Base-by-base conservation (phyloP, 2,888 invertebrate species). In the Acrobeloides nanus region DNA sequence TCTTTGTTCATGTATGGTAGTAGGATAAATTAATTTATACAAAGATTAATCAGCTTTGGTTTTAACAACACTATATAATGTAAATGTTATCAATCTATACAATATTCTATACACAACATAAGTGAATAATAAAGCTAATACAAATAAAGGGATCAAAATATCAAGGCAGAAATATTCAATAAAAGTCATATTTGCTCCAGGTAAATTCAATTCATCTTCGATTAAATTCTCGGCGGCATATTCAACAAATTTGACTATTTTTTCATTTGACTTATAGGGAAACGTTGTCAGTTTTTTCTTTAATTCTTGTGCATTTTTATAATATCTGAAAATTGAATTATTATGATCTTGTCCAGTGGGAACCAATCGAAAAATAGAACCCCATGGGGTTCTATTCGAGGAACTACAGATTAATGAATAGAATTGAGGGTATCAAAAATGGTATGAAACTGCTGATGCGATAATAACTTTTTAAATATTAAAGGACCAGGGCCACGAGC, bases 201-300 rank as follows among this genome's bases (percentile, higher is more conserved):
- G 17, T n/a, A 39, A 33, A 15, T 39, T 12, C 39, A 39, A 26
- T 26, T 39, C 39, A 7, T 33, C 23, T 25, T 39, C 27, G 39
- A n/a, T 33, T 18, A 26, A 23, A 20, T 34, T 34, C 7, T 25
- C 15, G 8, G 39, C 35, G 8, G 39, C 26, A 15, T 39, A 39
- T 20, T 39, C 39, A 20, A 39, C 39, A 15, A 26, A 29, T 26
- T 34, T 24, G 12, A 39, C 39, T 8, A 39, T 34, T 29, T 34
- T 39, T 15, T 39, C 39, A 7, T 25, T 20, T 29, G 15, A 21
- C 24, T 39, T 15, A 7, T 34, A 23, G 7, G 39, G 39, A 39
- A 26, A n/a, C n/a, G n/a, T 39, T 15, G 6, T 7, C 7, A 39
- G 39, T 29, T 39, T 39, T 34, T 21, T 29, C 10, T 26, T 39